Evolutionary conservation across 2,113 vertebrate species (phyloP).

Genomic region (Lepus europaeus): DNA sequence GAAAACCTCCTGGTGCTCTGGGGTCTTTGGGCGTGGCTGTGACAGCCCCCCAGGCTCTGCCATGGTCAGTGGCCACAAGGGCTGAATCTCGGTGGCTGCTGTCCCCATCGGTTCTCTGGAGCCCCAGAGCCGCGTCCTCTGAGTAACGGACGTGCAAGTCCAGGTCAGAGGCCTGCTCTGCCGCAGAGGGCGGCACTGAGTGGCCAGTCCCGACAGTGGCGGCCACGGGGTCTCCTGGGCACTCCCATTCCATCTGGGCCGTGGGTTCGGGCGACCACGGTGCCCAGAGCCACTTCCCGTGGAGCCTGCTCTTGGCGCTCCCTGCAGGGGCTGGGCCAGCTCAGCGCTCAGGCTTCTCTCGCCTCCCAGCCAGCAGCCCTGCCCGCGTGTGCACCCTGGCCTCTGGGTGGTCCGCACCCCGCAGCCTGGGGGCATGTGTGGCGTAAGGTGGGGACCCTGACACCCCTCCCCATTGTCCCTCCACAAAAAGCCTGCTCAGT

Average conservation of each 20-base stretch:
- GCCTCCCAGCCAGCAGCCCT: not conserved
- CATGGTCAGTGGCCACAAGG: fast-evolving
- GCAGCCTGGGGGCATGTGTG: too few species aligned
- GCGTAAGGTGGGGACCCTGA: too few species aligned
- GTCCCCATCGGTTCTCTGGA: not conserved
- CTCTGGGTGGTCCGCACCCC: too few species aligned
- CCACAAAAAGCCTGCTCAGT: too few species aligned
- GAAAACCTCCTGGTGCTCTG: not conserved
- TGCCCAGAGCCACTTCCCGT: not conserved
- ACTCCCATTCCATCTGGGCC: too few species aligned
- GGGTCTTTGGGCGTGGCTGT: not conserved
- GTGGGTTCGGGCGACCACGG: not conserved
- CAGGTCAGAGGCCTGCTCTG: not conserved
- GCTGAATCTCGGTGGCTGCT: not conserved
- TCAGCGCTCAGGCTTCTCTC: not conserved
- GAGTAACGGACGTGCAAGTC: fast-evolving
- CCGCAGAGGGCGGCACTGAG: fast-evolving
- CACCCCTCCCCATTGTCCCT: not conserved
- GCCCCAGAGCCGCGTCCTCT: not conserved
- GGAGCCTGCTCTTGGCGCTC: fast-evolving
- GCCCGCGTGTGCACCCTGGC: fast-evolving
- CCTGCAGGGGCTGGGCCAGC: not conserved
- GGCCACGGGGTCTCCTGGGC: not conserved
- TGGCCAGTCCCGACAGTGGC: not conserved
- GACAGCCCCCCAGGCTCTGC: not conserved